Percentiles rank a stretch among this genome's conserved stretches.
Conservation (phyloP, 2,888 invertebrate genomes). For the Cyclophora albipunctata region DNA sequence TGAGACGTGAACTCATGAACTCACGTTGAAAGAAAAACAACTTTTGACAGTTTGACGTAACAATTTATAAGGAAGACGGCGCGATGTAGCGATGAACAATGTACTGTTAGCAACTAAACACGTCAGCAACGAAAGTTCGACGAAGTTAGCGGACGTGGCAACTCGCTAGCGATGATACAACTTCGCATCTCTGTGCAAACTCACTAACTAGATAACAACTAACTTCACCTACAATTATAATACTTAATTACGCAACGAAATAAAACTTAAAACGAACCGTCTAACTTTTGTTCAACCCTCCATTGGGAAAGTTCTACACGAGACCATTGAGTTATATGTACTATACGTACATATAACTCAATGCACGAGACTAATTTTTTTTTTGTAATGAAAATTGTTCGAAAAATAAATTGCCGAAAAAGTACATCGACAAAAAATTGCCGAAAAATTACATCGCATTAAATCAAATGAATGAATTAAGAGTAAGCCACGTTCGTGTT, state of each 20-base stretch:
- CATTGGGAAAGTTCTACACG: no score
- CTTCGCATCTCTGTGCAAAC: constrained; percentile 29
- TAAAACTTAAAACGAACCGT: constrained; percentile 6
- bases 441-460: not conserved
- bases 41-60: constrained; percentile 34
- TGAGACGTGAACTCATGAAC: no score
- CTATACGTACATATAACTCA: no score
- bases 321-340: no score
- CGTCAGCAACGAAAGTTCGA: constrained; percentile 39
- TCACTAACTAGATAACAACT: constrained; percentile 39
- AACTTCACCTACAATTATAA: constrained; percentile 8
- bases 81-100: constrained; percentile 23
- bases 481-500: no score
- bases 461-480: constrained; percentile 5
- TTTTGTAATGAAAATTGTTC: no score
- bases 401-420: no score
- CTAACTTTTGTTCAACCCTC: no score
- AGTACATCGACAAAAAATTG: no score
- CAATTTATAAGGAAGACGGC: constrained; percentile 29
- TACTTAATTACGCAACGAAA: no score
- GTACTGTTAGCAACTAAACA: constrained; percentile 26
- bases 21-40: constrained; percentile 17
- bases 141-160: constrained; percentile 19
- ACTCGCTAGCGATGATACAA: constrained; percentile 6
- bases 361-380: no score